phyloP scores from a whole-genome alignment of 2,888 invertebrate genomes.

The Nineta flava region DNA sequence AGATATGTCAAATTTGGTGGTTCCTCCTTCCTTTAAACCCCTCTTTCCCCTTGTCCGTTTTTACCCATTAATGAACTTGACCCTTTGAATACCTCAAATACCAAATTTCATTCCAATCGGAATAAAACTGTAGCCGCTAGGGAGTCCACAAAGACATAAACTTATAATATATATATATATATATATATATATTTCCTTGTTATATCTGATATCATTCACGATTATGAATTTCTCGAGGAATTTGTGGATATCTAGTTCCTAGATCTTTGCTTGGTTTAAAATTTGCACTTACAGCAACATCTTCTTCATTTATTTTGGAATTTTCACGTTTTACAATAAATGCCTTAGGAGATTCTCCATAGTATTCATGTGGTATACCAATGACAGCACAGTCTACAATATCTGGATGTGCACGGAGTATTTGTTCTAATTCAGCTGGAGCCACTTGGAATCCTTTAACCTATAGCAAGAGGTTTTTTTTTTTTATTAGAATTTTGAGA shows the following conservation, averaged over 20 bases:
- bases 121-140: too few relatives aligned
- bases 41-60: too few relatives aligned
- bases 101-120: too few relatives aligned
- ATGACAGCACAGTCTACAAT: constrained; percentile 72
- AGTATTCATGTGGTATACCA: constrained; percentile 48
- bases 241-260: neutral
- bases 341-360: constrained; percentile 64
- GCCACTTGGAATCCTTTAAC: constrained; percentile 57
- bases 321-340: constrained; percentile 43
- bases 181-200: too few relatives aligned
- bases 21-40: too few relatives aligned
- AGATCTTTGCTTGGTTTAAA: neutral
- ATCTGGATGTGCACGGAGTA: constrained; percentile 53
- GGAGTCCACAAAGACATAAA: too few relatives aligned
- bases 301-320: constrained; percentile 13
- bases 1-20: too few relatives aligned
- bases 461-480: constrained; percentile 4
- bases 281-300: neutral
- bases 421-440: constrained; percentile 72
- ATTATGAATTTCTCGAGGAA: neutral
- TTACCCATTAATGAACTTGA: too few relatives aligned
- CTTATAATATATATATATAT: too few relatives aligned
- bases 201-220: too few relatives aligned
- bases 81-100: too few relatives aligned
- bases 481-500: neutral